Percentiles rank a stretch among this genome's conserved stretches.
phyloP scores from a whole-genome alignment of 2,113 vertebrate genomes.

The Oryzias curvinotus region DNA sequence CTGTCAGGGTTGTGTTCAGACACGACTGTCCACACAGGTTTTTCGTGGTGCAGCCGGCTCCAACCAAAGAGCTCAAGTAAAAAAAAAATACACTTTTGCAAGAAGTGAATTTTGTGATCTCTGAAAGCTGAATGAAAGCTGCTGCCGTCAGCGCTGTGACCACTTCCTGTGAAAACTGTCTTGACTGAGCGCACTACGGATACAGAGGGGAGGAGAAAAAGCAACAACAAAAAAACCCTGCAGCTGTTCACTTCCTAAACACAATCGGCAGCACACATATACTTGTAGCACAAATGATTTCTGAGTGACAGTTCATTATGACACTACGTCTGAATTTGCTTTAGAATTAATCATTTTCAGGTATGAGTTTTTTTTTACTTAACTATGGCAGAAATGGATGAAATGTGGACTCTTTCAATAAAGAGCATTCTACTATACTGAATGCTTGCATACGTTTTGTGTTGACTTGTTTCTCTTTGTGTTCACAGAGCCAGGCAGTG shows the following conservation, averaged over 20 bases:
- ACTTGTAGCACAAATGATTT: no score
- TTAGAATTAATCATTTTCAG: no score
- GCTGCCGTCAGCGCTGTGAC: slow-evolving; percentile 47
- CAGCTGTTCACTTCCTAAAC: no score
- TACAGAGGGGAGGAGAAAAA: slow-evolving; percentile 14
- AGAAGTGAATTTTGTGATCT: slow-evolving; percentile 7
- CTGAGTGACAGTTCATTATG: no score
- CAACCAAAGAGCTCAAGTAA: background rate
- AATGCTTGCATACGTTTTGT: background rate
- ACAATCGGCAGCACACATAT: no score
- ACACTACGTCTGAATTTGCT: no score
- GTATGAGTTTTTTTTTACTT: background rate
- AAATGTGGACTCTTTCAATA: background rate
- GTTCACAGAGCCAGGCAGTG: slow-evolving; percentile 77
- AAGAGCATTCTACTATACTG: no score
- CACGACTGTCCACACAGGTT: background rate
- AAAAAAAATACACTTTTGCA: slow-evolving; percentile 11
- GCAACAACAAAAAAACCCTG: no score
- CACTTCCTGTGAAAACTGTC: slow-evolving; percentile 65
- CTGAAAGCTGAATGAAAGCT: slow-evolving; percentile 62
- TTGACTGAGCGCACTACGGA: slow-evolving; percentile 35
- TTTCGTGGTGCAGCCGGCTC: background rate
- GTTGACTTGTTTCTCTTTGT: slow-evolving; percentile 36
- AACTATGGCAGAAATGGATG: background rate
- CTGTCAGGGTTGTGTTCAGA: background rate